Conservation (phyloP, 1,140 invertebrate species). For the Drosophila equinoxialis region DNA sequence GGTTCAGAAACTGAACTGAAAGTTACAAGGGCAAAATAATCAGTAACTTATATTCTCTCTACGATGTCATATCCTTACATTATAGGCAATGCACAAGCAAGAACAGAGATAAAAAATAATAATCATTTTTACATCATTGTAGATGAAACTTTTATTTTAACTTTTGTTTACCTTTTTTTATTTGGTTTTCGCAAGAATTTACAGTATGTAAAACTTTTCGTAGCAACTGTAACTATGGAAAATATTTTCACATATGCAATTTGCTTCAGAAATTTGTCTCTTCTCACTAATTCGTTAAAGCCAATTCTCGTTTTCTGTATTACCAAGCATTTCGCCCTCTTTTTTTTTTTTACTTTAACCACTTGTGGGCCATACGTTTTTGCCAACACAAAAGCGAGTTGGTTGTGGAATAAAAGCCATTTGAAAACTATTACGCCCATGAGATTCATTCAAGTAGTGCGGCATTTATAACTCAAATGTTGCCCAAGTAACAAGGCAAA, state of each 20-base stretch:
- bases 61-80: no score
- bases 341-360: conserved; percentile 17
- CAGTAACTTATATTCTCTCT: no score
- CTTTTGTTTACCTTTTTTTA: no score
- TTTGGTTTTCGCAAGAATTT: no score
- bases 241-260: conserved; percentile 2
- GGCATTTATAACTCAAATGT: conserved; percentile 78
- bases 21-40: no score
- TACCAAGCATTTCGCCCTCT: neutral
- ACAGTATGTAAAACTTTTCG: neutral
- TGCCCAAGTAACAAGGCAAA: conserved; percentile 49
- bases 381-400: conserved; percentile 39
- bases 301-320: conserved; percentile 2
- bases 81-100: no score
- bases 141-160: no score
- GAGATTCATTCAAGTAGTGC: conserved; percentile 79
- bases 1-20: no score
- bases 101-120: no score
- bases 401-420: conserved; percentile 63
- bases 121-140: no score
- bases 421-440: conserved; percentile 79
- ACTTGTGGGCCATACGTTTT: conserved; percentile 61
- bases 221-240: neutral
- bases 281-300: conserved; percentile 9
- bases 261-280: conserved; percentile 15